phyloP scores from a whole-genome alignment of 2,888 invertebrate species.

The Petrolisthes cinctipes region DNA sequence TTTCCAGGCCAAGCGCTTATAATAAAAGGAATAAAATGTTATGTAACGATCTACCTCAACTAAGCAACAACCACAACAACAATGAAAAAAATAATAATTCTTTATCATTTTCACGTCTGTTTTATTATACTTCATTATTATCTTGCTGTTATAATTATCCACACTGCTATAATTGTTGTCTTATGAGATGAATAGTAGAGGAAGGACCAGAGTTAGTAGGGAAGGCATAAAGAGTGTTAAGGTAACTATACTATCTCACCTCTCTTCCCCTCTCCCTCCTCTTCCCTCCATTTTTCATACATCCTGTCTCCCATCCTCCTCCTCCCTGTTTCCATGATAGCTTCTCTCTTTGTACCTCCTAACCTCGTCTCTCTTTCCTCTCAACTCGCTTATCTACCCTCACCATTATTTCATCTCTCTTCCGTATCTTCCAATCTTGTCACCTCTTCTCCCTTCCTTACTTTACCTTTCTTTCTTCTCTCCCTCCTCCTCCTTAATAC shows the following conservation, averaged over 20 bases:
- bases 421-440: neutral
- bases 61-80: no score
- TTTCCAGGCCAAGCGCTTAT: no score
- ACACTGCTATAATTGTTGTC: no score
- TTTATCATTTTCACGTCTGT: no score
- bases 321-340: neutral
- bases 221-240: neutral
- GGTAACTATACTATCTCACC: neutral
- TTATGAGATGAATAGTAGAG: no score
- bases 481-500: neutral
- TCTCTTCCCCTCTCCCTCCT: neutral
- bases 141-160: no score
- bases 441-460: neutral
- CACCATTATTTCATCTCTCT: neutral
- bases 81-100: no score
- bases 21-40: no score
- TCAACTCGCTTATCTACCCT: neutral
- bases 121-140: no score
- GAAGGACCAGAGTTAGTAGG: no score
- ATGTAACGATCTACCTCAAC: no score
- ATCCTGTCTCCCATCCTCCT: neutral
- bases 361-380: neutral
- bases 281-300: slow-evolving; percentile 8
- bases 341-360: neutral
- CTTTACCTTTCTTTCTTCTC: neutral